Base-by-base conservation (phyloP, 2,888 invertebrate genomes). In the Andrena camellia region DNA sequence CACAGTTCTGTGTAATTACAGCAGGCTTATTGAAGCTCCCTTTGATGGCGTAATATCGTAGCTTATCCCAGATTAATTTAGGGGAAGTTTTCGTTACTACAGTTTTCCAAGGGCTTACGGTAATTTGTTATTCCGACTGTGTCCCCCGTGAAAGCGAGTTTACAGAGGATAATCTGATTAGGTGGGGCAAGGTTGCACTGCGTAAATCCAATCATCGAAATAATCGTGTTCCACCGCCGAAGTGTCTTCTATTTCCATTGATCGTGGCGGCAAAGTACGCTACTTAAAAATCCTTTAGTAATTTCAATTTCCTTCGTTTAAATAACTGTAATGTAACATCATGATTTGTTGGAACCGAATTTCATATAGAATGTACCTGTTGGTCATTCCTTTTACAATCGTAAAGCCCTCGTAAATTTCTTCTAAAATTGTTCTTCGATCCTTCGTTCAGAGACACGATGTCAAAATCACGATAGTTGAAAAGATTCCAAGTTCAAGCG, bases 151-250 rank as follows among this genome's bases (percentile, higher is more conserved):
- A 75, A 75, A 77, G 57, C 54, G 64, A 48, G 57, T 66, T 62
- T 69, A 50, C 17, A 35, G 69, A 50, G 64, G 74, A 29, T 79
- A 83, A 86, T 83, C 74, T 68, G 83, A 83, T 86, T 86, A 83
- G 76, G 35, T 62, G 76, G 48, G 70, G 62, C 75, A 48, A 57
- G 72, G 69, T 50, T 73, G n/a, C 26, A 60, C 75, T 70, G 82
- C 68, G 73, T 74, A 83, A 85, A 85, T 85, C 79, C 78, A 86
- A 83, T 86, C 31, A 83, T 76, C 70, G 64, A 63, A 76, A 71
- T 77, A 83, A 82, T 62, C 48, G 54, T n/a, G 77, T 73, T 74
- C 67, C 59, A 10, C 62, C n/a, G 52, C 70, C 42, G 17, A 59
- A 52, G 67, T 81, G 64, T 73, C 59, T 81, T 79, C 33, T 52